These are phyloP conservation scores for Colostygia pectinataria DNA, from an alignment of 2,888 invertebrate species.

Conservation along the genomic window DNA sequence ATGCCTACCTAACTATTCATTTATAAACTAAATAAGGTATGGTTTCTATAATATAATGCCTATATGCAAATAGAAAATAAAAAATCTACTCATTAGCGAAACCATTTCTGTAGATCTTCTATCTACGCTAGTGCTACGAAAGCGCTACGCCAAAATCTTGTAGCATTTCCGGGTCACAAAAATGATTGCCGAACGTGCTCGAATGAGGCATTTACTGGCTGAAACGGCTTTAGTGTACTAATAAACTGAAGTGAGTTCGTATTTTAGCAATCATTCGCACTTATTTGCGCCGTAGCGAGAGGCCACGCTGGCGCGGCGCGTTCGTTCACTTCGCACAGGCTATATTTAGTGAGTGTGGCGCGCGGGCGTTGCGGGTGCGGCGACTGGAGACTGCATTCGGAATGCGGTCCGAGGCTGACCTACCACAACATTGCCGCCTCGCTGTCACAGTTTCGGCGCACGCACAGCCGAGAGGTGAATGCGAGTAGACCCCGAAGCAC, in stretches of 20 bases:
- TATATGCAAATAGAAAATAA: slow-evolving; percentile 4
- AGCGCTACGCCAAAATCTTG: slow-evolving; percentile 24
- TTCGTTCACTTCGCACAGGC: slow-evolving; percentile 74
- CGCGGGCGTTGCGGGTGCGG: slow-evolving; percentile 47
- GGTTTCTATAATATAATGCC: neutral
- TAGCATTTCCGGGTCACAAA: slow-evolving; percentile 22
- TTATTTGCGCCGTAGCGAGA: slow-evolving; percentile 22
- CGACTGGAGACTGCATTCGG: slow-evolving; percentile 54
- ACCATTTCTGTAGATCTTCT: slow-evolving; percentile 17
- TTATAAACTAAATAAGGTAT: too few relatives aligned
- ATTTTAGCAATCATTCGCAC: slow-evolving; percentile 33
- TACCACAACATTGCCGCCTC: slow-evolving; percentile 58
- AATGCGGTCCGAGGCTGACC: slow-evolving; percentile 70
- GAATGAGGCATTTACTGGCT: slow-evolving; percentile 14
- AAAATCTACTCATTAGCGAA: neutral
- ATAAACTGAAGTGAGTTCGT: slow-evolving; percentile 11
- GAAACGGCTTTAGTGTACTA: slow-evolving; percentile 11
- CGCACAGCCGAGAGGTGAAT: slow-evolving; percentile 30
- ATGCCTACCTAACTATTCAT: too few relatives aligned
- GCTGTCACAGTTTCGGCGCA: slow-evolving; percentile 71
- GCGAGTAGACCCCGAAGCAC: slow-evolving; percentile 14
- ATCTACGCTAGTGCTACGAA: slow-evolving; percentile 30
- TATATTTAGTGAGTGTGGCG: slow-evolving; percentile 75
- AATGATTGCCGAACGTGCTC: slow-evolving; percentile 9
- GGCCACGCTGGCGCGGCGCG: slow-evolving; percentile 46